phyloP scores from a whole-genome alignment of 2,888 invertebrate species.

The Drosophila atripex region DNA sequence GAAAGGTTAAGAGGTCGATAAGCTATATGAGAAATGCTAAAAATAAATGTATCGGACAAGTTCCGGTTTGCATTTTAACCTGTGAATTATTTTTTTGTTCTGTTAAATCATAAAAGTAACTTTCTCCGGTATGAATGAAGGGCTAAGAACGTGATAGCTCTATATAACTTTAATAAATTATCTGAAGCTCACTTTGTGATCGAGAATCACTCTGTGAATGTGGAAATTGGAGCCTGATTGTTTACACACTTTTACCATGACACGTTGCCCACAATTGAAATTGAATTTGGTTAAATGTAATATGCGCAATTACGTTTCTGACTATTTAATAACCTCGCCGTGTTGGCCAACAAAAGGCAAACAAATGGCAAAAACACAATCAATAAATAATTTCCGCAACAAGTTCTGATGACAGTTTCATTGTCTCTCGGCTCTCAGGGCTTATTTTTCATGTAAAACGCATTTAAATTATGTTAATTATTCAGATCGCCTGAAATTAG shows the following conservation, averaged over 20 bases:
- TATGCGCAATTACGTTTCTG: slow-evolving; percentile 59
- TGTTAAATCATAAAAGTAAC: too few species aligned
- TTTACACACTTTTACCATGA: background rate
- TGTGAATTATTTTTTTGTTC: too few species aligned
- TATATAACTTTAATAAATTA: too few species aligned
- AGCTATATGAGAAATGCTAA: background rate
- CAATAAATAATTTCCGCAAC: slow-evolving; percentile 70
- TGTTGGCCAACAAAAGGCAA: slow-evolving; percentile 29
- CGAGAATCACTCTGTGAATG: too few species aligned
- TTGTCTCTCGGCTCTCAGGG: slow-evolving; percentile 14
- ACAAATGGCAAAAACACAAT: slow-evolving; percentile 41
- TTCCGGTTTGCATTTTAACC: too few species aligned
- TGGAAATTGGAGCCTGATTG: too few species aligned
- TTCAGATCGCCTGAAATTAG: slow-evolving; percentile 25
- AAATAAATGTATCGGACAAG: too few species aligned
- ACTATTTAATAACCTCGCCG: slow-evolving; percentile 59
- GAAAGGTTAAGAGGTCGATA: background rate
- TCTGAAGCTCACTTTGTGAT: too few species aligned
- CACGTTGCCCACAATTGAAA: slow-evolving; percentile 9
- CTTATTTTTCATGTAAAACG: slow-evolving; percentile 22
- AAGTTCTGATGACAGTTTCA: slow-evolving; percentile 44
- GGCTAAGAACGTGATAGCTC: too few species aligned
- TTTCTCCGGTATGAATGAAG: too few species aligned
- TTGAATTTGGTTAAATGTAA: slow-evolving; percentile 24
- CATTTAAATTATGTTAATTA: slow-evolving; percentile 35